Evolutionary conservation across 2,888 invertebrate species (phyloP), one percentile per base, ranked within the genome.

Genomic region (Heliothis peltigera): DNA sequence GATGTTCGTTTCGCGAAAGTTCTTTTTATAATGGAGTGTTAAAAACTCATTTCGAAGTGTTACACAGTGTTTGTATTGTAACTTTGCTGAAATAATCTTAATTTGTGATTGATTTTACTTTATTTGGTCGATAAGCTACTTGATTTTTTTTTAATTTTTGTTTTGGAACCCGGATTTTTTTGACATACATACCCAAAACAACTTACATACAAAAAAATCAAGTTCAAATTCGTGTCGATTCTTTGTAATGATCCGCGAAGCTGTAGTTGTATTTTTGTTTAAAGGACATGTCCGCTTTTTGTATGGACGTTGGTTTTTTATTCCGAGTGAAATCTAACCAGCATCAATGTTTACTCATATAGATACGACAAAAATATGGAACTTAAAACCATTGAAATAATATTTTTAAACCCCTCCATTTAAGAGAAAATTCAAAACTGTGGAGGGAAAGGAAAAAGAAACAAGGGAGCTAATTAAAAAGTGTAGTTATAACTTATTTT

Each of bases 1-100:
- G 74, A 72, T 69, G 72, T 80, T 81, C 65, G 67, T 75, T 84
- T 82, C 56, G 83, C 77, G 28, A 83, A 79, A 77, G 75, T 74
- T 69, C 52, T 35, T 67, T 58, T 78, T 78, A 56, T 64, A 85
- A 75, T 65, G 60, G 70, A 74, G 64, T 76, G 67, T 75, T 67
- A 60, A 80, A 77, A 79, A 64, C 62, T 70, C 63, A 80, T 77
- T 79, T 70, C 49, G 12, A 56, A 55, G 53, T 70, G 49, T 64
- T 79, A 71, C 72, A 73, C 46, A 70, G 66, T 57, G 68, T 70
- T 75, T 68, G 21, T 46, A 54, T 62, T 76, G 77, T 79, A 68
- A 22, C 70, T 75, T 65, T 77, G 59, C 80, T 68, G 55, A 66
- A 73, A 74, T 77, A 67, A 77, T 70, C 69, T 64, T 81, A 76